A percentile compares a stretch with the other conserved stretches of the same genome.
Evolutionary conservation across 2,113 vertebrate species (phyloP).

Genomic region (Semnornis frantzii): DNA sequence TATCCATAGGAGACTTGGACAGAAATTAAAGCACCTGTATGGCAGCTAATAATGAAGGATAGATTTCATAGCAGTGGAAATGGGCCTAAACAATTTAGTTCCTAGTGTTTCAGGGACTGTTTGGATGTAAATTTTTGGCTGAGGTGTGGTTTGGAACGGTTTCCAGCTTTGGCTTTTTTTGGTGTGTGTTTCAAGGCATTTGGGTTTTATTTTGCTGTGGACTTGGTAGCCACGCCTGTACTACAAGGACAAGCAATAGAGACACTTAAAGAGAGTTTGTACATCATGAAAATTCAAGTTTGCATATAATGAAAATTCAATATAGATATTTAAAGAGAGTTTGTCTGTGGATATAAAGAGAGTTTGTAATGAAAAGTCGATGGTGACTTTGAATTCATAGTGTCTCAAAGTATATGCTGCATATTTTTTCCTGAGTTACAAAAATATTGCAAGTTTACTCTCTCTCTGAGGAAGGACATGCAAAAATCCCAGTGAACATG

Average conservation of each 20-base stretch:
- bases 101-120: neutral
- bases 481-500: neutral
- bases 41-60: neutral
- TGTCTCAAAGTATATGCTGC: neutral
- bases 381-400: neutral
- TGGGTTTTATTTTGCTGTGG: neutral
- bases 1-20: neutral
- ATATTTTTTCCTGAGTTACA: neutral
- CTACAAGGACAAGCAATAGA: neutral
- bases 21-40: constrained; percentile 3
- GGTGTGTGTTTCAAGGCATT: neutral
- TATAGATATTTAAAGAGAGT: no score
- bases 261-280: neutral
- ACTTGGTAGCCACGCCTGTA: neutral
- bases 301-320: no score
- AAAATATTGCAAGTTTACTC: neutral
- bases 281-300: neutral
- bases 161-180: neutral
- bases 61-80: neutral
- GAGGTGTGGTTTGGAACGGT: neutral
- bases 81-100: neutral
- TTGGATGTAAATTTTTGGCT: neutral
- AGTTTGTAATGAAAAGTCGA: neutral
- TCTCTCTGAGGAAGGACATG: neutral
- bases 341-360: no score